Evolutionary conservation across 2,113 vertebrate genomes (phyloP).

Genomic region (Tragelaphus imberbis): DNA sequence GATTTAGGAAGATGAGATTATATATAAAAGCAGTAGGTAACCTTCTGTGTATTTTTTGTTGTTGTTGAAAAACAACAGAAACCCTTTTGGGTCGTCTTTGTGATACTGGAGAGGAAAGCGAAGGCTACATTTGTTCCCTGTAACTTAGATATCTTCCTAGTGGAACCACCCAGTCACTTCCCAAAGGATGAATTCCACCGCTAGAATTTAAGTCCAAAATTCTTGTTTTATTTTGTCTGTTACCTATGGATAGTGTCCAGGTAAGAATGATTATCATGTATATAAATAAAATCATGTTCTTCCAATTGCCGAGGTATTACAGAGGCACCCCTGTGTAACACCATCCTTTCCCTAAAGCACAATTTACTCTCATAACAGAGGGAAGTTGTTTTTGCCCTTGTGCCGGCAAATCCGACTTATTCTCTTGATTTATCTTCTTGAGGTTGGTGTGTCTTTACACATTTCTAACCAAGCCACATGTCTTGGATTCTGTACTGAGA

Average conservation of each 20-base stretch:
- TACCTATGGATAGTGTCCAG: neutral
- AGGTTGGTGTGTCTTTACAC: neutral
- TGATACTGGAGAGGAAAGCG: neutral
- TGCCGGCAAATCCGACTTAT: neutral
- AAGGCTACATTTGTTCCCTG: neutral
- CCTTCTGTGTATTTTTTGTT: neutral
- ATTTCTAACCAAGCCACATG: neutral
- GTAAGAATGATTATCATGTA: neutral
- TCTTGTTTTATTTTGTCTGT: neutral
- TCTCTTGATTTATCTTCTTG: neutral
- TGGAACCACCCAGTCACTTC: neutral
- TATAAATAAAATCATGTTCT: neutral
- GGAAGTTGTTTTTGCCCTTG: neutral
- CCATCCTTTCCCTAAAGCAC: neutral
- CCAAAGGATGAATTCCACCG: neutral
- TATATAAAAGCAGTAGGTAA: neutral
- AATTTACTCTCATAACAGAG: neutral
- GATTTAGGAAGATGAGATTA: constrained; percentile 16
- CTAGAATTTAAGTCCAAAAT: constrained; percentile 9
- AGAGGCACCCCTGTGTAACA: neutral
- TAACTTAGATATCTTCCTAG: neutral
- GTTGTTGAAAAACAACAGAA: constrained; percentile 12
- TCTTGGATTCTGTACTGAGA: neutral
- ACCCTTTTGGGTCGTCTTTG: neutral
- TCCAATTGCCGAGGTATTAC: neutral